These are phyloP conservation scores for Catharus minimus DNA, from an alignment of 2,113 vertebrate genomes.

Conservation along the genomic window DNA sequence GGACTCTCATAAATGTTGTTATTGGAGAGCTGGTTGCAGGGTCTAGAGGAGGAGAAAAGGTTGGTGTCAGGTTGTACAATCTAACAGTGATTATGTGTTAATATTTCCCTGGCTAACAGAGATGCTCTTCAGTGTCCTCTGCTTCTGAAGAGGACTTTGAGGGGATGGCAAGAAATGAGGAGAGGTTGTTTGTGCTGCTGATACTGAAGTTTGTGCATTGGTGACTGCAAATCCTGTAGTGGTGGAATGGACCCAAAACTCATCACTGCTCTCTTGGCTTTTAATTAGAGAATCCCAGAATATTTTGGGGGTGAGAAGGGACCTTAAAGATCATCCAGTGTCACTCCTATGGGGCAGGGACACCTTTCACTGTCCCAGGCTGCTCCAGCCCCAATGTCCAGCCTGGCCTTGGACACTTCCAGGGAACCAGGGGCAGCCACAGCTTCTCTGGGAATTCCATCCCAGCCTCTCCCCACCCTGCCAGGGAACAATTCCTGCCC, in stretches of 20 bases:
- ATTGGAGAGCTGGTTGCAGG: not conserved
- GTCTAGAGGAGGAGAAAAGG: not conserved
- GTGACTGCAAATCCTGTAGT: not conserved
- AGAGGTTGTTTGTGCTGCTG: not conserved
- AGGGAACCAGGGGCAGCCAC: not conserved
- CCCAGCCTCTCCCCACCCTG: not conserved
- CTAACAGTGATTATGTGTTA: not conserved
- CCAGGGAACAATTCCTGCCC: not conserved
- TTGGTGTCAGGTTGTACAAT: not conserved
- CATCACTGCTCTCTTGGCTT: fast-evolving
- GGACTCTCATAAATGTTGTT: constrained; percentile 1
- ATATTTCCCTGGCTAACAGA: not conserved
- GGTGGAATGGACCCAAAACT: fast-evolving
- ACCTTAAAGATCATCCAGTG: not conserved
- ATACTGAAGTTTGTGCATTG: not conserved
- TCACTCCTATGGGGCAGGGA: not conserved
- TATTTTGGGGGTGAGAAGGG: not conserved
- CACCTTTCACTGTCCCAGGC: fast-evolving
- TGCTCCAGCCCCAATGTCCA: not conserved
- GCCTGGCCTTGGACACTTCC: not conserved
- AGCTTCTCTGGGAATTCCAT: not conserved
- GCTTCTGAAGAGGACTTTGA: not conserved
- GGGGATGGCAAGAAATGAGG: not conserved
- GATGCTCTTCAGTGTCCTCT: not conserved
- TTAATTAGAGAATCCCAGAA: not conserved